Evolutionary conservation across 2,113 vertebrate genomes (phyloP), one percentile per base, ranked within the genome.

Genomic region (Forbesichthys agassizii): DNA sequence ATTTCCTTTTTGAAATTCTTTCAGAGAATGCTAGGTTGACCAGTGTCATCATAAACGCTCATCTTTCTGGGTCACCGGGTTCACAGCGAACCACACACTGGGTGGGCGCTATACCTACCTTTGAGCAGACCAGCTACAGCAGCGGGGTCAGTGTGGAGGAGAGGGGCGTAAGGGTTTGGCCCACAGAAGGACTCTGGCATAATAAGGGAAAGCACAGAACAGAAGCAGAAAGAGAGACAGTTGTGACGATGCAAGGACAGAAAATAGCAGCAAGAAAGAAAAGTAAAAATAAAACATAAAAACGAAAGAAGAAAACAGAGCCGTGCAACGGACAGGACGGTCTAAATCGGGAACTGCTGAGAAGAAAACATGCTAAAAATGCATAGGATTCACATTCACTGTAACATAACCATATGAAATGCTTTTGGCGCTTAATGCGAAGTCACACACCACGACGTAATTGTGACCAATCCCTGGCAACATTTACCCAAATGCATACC

Each of bases 131-230:
- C 92, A 91, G 94, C 92, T 94, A 95, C 86, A 83, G 91, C 68
- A 92, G 93, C 89, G 90, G 94, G 86, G 75, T 95, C 94, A 87
- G 87, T 89, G 75, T 90, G 85, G 90, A 93, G 93, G 90, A 94
- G 88, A 71, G 93, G 84, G 93, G 89, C 88, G 85, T 93, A 95
- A 91, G 88, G 88, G 88, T 90, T 88, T 84, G 90, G 91, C 88
- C 90, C 94, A 93, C 93, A 94, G 92, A 96, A 95, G 89, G 93
- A 94, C 90, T 95, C 94, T 96, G 90, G 93, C 88, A 94, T 59
- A 82, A 68, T 73, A 79, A 66, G 84, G 69, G 58, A 36, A 49
- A 33, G 61, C 61, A 73, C 58, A 77, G 69, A 63, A 60, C 48
- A 48, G 33, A 27, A 13, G 57, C 27, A 3, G 13, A 54, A 80